Evolutionary conservation across 2,888 invertebrate species (phyloP).

Genomic region (Plebejus argus): DNA sequence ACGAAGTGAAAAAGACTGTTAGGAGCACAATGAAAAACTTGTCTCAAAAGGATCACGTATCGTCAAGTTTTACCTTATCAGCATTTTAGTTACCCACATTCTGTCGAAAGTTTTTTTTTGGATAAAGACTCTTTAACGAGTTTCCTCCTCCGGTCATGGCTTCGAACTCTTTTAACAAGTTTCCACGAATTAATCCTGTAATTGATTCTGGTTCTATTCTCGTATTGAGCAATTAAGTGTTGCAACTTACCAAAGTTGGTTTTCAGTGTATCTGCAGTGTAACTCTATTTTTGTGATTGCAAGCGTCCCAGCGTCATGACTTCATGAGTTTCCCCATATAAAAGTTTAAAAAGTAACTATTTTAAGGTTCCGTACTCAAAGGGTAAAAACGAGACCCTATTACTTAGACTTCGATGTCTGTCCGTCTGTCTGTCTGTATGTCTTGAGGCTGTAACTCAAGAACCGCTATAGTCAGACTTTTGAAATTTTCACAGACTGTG

Average conservation of each 20-base stretch:
- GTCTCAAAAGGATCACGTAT: conserved; percentile 52
- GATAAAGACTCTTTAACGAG: conserved; percentile 52
- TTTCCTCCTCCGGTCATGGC: conserved; percentile 44
- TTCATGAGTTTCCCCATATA: no score
- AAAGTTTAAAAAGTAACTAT: no score
- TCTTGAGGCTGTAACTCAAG: no score
- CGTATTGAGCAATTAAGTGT: not conserved
- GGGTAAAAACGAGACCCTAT: no score
- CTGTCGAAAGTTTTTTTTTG: conserved; percentile 50
- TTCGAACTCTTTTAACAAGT: conserved; percentile 41
- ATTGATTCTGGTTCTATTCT: conserved; percentile 45
- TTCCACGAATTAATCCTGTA: conserved; percentile 41
- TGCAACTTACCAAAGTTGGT: not conserved
- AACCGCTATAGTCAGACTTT: no score
- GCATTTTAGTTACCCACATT: conserved; percentile 49
- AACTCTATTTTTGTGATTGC: no score
- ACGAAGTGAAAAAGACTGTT: conserved; percentile 43
- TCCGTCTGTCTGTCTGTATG: no score
- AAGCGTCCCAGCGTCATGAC: no score
- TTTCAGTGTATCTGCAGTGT: not conserved
- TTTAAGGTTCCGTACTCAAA: no score
- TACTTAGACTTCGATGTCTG: no score
- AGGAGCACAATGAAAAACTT: conserved; percentile 46
- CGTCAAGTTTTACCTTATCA: conserved; percentile 52
- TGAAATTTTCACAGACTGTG: no score